Percentiles rank a stretch among this genome's conserved stretches.
Evolutionary conservation across 2,113 vertebrate species (phyloP).

Genomic region (Danio rerio): GRCz12tu NC_133195.1:23526001-23526500

Average conservation of each 20-base stretch:
- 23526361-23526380: too few relatives aligned
- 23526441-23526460: too few relatives aligned
- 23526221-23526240: not conserved
- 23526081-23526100: conserved; percentile 46
- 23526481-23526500: too few relatives aligned
- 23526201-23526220: not conserved
- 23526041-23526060: conserved; percentile 52
- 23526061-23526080: conserved; percentile 46
- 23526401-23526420: not conserved
- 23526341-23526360: too few relatives aligned
- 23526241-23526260: not conserved
- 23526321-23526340: not conserved
- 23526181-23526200: conserved; percentile 10
- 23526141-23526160: conserved; percentile 4
- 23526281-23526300: not conserved
- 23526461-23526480: too few relatives aligned
- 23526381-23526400: not conserved
- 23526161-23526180: not conserved
- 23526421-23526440: not conserved
- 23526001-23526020: conserved; percentile 26
- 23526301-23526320: too few relatives aligned
- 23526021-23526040: conserved; percentile 37
- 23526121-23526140: conserved; percentile 27
- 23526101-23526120: conserved; percentile 20
- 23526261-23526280: not conserved